Base-by-base conservation (phyloP, 2,888 invertebrate species). In the Heliconius hortense region DNA sequence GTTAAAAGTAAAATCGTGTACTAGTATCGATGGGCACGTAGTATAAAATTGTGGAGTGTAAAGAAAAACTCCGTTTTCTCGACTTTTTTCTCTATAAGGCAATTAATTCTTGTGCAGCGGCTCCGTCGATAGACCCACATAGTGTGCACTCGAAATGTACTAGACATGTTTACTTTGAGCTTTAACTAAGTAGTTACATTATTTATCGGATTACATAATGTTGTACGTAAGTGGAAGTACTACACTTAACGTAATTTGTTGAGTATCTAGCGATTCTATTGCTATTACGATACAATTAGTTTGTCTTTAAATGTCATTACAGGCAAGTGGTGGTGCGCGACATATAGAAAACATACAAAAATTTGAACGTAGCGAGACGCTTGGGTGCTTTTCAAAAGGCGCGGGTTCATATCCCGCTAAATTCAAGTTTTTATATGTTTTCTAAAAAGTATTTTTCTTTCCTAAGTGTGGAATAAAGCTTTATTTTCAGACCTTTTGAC, bases 81-180 rank as follows among this genome's bases (percentile, higher is more conserved):
- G 21, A 43, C 24, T 24, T 24, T n/a, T 62, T 71, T 60, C 60
- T 71, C 60, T 71, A 59, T 71, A 39, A 71, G 43, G 71, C 28
- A 71, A 62, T 71, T 62, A 71, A 71, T 43, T 71, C 60, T 71
- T 60, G 24, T 11, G 28, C 26, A 62, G 60, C 39, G 60, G 71
- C 13, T 24, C 11, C 71, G 43, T 39, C 60, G 71, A 71, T 71
- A 71, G 60, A 71, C 71, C 71, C 60, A 60, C 24, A 13, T 43
- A 71, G 60, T 43, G 11, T 39, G 39, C 60, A 71, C 39, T 71
- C n/a, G 31, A 39, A 60, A 24, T 21, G 56, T 26, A 26, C 71
- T 60, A 60, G 39, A 39, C 10, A 39, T 39, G 21, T 71, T 60
- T 71, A 60, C 60, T 60, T 39, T 26, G 39, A 73, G 39, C 24